Evolutionary conservation across 2,113 vertebrate genomes (phyloP), one percentile per base, ranked within the genome.

Genomic region (Antechinus flavipes): DNA sequence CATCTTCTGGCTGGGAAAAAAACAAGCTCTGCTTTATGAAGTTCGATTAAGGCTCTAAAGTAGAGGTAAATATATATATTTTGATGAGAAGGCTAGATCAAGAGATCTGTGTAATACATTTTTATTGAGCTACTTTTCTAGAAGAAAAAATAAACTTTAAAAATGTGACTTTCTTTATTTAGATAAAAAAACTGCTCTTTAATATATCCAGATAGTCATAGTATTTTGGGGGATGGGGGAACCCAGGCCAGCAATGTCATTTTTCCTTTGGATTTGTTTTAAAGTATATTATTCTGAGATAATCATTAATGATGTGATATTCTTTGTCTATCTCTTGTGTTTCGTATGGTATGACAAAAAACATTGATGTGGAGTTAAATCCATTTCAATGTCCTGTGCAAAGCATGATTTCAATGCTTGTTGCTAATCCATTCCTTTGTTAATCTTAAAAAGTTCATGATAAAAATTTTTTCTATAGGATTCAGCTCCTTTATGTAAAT

Each of bases 201-300:
- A 93, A 89, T 3, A 26, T 91, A 55, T 89, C 52, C 42, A 1
- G 55, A 42, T 90, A 19, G n/a, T 1, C 2, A 76, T 93, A 94
- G 93, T 53, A 84, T 52, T 58, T 95, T 10, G 93, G 8, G 93
- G 91, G 42, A 94, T 9, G 50, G 50, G 50, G 50, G 92, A 93
- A 91, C 93, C 47, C 76, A 93, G 46, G 93, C 56, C 25, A 55
- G 16, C 30, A 2, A 58, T 91, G 93, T 95, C 54, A 9, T 93
- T 94, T 96, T 92, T 22, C 90, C 27, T 55, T 94, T 91, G 92
- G 14, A 55, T 94, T 95, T 94, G 24, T 53, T 53, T 96, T 93
- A 94, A 93, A 93, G 23, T 42, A 92, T n/a, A 46, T 9, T 2
- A 35, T 9, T 90, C 94, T 42, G n/a, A 2, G 92, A 76, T 84